Evolutionary conservation across 2,113 vertebrate species (phyloP), one percentile per base, ranked within the genome.

Genomic region (Poeciliopsis retropinna): DNA sequence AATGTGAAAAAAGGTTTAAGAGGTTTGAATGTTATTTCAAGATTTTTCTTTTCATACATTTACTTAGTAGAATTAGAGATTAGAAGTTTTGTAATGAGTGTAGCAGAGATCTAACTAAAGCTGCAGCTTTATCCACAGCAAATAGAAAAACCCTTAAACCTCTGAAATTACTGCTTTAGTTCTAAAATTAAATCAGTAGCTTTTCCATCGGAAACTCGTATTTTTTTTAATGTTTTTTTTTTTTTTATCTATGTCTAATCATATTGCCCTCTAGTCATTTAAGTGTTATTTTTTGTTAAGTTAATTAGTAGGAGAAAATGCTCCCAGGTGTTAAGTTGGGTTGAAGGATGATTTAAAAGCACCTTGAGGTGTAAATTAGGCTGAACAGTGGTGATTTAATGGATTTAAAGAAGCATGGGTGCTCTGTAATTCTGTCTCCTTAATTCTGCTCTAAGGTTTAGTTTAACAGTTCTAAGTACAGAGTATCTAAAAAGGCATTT

Each of bases 251-350:
- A 25, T 62, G 29, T 41, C 29, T 66, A 37, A 73, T 67, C 25
- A 9, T 2, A 6, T 67, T 63, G 31, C 30, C 27, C 67, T 72
- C 47, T 73, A 14, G 60, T 76, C 37, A 76, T 44, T 75, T 31
- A 80, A 65, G 83, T 76, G 76, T 81, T 73, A 63, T 65, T 86
- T 66, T 74, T 78, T 63, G 67, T 6, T 51, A 13, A 17, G 68
- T 70, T 70, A 81, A 79, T 90, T 73, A 89, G 73, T 87, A 80
- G 75, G 76, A 61, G 80, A 64, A 41, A 63, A 22, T 63, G 60
- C 41, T 67, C 78, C 75, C 85, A 88, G 85, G 87, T 90, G 87
- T 87, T 75, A 87, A 66, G 80, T 61, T 66, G 11, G 72, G 71
- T 60, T 63, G 17, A 74, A 15, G 54, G 39, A 79, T 8, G 66